Conservation (phyloP, 1,140 invertebrate species). For the Antheraea pernyi region DNA sequence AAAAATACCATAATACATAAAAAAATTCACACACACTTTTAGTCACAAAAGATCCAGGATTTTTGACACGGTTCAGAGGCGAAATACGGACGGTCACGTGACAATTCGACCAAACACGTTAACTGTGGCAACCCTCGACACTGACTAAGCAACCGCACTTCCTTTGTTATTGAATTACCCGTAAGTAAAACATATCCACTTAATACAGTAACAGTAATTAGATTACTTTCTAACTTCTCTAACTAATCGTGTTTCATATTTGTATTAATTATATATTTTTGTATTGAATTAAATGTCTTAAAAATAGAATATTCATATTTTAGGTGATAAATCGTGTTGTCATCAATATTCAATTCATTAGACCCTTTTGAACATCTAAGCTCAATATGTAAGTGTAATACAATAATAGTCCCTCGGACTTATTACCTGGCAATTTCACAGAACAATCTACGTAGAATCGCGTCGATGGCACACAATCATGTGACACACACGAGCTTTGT, state of each 20-base stretch:
- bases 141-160: slow-evolving; percentile 34
- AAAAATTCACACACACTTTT: no score
- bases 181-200: slow-evolving; percentile 5
- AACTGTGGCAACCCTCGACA: slow-evolving; percentile 29
- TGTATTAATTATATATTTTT: no score
- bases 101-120: slow-evolving; percentile 24
- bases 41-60: no score
- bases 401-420: slow-evolving; percentile 69
- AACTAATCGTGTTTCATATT: no score
- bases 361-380: slow-evolving; percentile 65
- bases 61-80: no score
- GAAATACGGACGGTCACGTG: no score
- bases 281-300: no score
- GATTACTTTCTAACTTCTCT: no score
- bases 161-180: slow-evolving; percentile 28
- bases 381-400: slow-evolving; percentile 74
- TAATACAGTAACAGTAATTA: no score
- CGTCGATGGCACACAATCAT: slow-evolving; percentile 67
- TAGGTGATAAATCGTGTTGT: slow-evolving; percentile 15
- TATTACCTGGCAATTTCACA: slow-evolving; percentile 78
- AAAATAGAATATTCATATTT: no score
- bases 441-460: slow-evolving; percentile 72
- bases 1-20: no score
- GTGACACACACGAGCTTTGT: slow-evolving; percentile 65
- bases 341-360: slow-evolving; percentile 72